Base-by-base conservation (phyloP, 53 echinoderm and acorn worm species). In the Echinometra lucunter region DNA sequence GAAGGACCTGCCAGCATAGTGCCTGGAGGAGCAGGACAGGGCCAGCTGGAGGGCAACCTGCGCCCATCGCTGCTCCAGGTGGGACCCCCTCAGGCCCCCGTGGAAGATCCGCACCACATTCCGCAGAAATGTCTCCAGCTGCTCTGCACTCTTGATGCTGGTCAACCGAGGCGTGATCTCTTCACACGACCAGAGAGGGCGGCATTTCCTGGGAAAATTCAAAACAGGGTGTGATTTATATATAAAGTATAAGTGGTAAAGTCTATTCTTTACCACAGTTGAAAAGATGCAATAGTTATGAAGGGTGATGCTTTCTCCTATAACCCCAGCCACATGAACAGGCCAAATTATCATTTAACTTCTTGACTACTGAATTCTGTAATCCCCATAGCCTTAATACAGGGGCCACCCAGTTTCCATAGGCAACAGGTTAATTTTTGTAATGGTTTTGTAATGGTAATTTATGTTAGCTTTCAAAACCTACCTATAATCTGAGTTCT, bases 1-100 rank as follows among this genome's bases (percentile, higher is more conserved):
- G 94, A 99, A 99, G 19, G 99, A 99, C 69, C 98, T 96, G 11
- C 99, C 99, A 74, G 99, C 99, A 96, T 99, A 99, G 74, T 99
- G 99, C 37, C 99, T 96, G 10, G 97, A 98, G 21, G 99, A 97
- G 44, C 99, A 98, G 35, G 96, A 96, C 57, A 98, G 94, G 55
- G 99, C 98, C 35, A 97, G 95, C 40, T 98, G 98, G 44, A 99
- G 97, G 4, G 97, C 98, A 27, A 99, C 96, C 95, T 99, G 98
- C 8, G 99, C 97, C 99, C 99, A 99, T 15, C 99, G 94, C 82
- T 98, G 98, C 89, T 99, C 99, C 56, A 99, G 94, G 89, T 97
- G 98, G 17, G 97, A 96, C 70, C 98, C 96, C 23, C 96, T 91
- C 21, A 94, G 78, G 60, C 97, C 94, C 47, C 96, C 95, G 58